Percentiles rank a stretch among this genome's conserved stretches.
phyloP scores from a whole-genome alignment of 1,140 invertebrate genomes.

The Brachionus asplanchnoidis region DNA sequence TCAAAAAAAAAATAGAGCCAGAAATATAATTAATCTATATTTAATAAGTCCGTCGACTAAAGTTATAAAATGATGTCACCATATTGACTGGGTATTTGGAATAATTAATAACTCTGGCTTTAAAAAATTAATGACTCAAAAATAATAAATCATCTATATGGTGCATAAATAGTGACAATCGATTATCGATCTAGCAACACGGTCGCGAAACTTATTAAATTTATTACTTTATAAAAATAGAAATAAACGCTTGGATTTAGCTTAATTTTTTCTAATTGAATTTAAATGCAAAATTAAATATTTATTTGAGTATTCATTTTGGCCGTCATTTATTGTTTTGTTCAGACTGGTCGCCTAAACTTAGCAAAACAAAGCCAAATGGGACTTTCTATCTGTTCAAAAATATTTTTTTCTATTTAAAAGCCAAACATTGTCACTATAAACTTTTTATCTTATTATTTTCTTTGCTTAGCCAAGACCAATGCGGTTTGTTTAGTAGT shows the following conservation, averaged over 20 bases:
- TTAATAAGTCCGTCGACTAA: neutral
- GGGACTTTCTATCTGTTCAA: neutral
- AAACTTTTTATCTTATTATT: neutral
- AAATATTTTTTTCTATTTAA: neutral
- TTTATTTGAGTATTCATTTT: slow-evolving; percentile 24
- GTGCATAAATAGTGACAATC: neutral
- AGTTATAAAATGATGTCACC: neutral
- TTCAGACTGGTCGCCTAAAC: neutral
- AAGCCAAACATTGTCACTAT: neutral
- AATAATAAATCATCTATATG: neutral
- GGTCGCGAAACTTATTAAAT: neutral
- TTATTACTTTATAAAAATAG: neutral
- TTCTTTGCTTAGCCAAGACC: neutral
- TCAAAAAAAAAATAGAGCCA: neutral
- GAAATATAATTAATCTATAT: neutral
- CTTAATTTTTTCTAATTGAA: slow-evolving; percentile 22
- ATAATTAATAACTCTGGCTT: neutral
- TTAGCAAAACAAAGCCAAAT: neutral
- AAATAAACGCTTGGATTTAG: neutral
- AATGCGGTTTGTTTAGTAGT: neutral
- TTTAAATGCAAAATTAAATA: slow-evolving; percentile 35
- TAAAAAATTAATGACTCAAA: neutral
- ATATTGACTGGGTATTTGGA: neutral
- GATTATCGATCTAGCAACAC: neutral
- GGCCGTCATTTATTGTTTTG: neutral